Evolutionary conservation across 2,888 invertebrate genomes (phyloP).

Genomic region (Thecophora atra): DNA sequence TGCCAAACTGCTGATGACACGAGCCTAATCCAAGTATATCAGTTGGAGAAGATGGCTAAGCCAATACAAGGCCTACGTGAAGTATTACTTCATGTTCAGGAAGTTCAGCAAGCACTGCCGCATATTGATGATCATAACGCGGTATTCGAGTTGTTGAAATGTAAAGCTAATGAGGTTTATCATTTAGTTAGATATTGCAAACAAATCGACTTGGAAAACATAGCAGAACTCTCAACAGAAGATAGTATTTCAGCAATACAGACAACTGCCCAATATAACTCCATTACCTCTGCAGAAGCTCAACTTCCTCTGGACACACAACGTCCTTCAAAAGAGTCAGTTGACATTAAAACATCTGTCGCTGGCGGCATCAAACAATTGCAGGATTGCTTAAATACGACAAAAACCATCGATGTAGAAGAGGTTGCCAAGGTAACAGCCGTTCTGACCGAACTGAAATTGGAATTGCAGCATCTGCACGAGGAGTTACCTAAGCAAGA

Average conservation of each 20-base stretch:
- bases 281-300: conserved; percentile 34
- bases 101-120: conserved; percentile 44
- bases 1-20: conserved; percentile 49
- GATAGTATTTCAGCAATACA: conserved; percentile 71
- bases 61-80: conserved; percentile 51
- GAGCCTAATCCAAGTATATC: conserved; percentile 42
- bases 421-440: conserved; percentile 53
- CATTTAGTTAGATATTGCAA: conserved; percentile 56
- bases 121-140: conserved; percentile 48
- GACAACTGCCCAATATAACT: conserved; percentile 66
- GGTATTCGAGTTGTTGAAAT: conserved; percentile 47
- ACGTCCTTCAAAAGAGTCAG: conserved; percentile 43
- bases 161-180: conserved; percentile 48
- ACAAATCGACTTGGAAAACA: conserved; percentile 65
- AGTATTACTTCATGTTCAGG: conserved; percentile 51
- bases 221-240: conserved; percentile 69
- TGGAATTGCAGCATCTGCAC: conserved; percentile 53
- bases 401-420: conserved; percentile 46
- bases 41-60: conserved; percentile 49
- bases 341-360: conserved; percentile 48
- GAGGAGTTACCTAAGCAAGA: conserved; percentile 44
- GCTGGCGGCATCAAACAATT: conserved; percentile 61
- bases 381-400: conserved; percentile 55
- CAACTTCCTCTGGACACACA: conserved; percentile 34
- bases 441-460: conserved; percentile 57